Evolutionary conservation across 2,888 invertebrate genomes (phyloP), one percentile per base, ranked within the genome.

Genomic region (Drosophila pseudotakahashii): DNA sequence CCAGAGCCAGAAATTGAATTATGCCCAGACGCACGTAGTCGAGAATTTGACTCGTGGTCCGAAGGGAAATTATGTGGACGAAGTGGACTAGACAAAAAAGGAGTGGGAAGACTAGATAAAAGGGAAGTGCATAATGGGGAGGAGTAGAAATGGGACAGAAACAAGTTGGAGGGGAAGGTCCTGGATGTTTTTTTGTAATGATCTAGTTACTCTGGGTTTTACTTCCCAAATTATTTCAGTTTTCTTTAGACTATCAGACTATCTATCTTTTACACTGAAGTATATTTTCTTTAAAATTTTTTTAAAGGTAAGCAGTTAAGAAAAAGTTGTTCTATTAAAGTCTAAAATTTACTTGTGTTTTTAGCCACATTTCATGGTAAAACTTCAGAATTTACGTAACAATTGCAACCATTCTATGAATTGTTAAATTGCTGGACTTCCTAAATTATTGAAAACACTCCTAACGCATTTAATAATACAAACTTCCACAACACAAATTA

Each of bases 1-100:
- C 10, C 26, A 47, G 23, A 41, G 66, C 44, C 64, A 34, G 67
- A 66, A 67, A 67, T 67, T 67, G 66, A 67, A 67, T 67, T 67
- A 67, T 67, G 67, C 67, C 66, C 66, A 67, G 66, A 66, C 66
- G 42, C 54, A 64, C 44, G 36, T 34, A n/a, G 53, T 44, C 34
- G 64, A 64, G 64, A 51, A 48, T 19, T 32, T 54, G 66, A 50
- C 42, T 57, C 10, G 5, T 3, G 41, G 68, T 68, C 67, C 67
- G 48, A 26, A 39, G 67, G 67, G 67, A 68, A 68, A 68, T 68
- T 67, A 67, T 30, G 54, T 36, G 41, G 47, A 45, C 50, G 13
- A 66, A 64, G 52, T 67, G 16, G 42, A 50, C 64, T 37, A 44
- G 67, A 50, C 54, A 10, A 32, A 39, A n/a, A 16, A 26, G 59